Evolutionary conservation across 2,888 invertebrate species (phyloP), one percentile per base, ranked within the genome.

Genomic region (Campoplex capitator): DNA sequence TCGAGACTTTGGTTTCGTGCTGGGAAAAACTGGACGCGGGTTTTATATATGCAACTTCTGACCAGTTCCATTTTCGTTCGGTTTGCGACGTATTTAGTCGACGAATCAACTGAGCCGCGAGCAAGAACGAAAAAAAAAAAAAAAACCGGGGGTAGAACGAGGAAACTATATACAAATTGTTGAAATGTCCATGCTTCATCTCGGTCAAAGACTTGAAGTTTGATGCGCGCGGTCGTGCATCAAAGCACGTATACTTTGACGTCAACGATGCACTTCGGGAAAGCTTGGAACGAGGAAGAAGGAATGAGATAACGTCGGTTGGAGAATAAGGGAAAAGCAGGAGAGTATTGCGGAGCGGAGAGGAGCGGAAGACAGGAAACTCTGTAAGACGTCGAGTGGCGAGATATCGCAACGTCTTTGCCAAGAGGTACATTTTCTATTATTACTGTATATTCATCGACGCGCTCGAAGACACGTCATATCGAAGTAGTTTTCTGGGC

Each of bases 331-430:
- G 71, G 28, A 28, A 74, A 51, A 71, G 58, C 8, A 71, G 70
- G 32, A 48, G 38, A 58, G 62, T 18, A 48, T 51, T 38, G n/a
- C n/a, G 65, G 42, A 54, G 75, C 28, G 18, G 32, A 38, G 32
- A 38, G 51, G 54, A 58, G 35, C 45, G 62, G 32, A 76, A 68
- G 77, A 77, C 76, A 76, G 85, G 85, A 85, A 85, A 82, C 85
- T 85, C 75, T 70, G 65, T 35, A 42, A 35, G 65, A 65, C 18
- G 48, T 67, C 56, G 76, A 85, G 73, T 78, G 76, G 56, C 56
- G 67, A 67, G 84, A 79, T 84, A 81, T 51, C 80, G 73, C 35
- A 71, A 74, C 65, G 77, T 68, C 85, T 68, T 73, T 48, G 3
- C 6, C 42, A 18, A 23, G 35, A 28, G 38, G 35, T 23, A 23